Percentiles rank a stretch among this genome's conserved stretches.
Evolutionary conservation across 2,888 invertebrate species (phyloP).

Genomic region (Pseudococcus jackbeardsleyi): DNA sequence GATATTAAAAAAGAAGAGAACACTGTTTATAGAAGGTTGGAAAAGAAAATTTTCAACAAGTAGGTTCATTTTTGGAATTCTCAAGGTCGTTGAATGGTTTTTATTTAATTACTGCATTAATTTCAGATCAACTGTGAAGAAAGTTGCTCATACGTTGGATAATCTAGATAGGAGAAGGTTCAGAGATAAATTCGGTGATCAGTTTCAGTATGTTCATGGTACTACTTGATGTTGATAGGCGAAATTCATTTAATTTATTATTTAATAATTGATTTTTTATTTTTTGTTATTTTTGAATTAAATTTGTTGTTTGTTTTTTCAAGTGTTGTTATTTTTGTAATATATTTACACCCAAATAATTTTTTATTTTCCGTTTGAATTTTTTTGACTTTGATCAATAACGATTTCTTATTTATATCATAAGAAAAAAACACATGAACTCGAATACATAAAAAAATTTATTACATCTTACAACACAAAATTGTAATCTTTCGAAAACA

Average conservation of each 20-base stretch:
- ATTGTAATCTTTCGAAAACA: neutral
- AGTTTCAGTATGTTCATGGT: conserved; percentile 71
- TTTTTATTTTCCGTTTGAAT: neutral
- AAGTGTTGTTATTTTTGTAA: too few species aligned
- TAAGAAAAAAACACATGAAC: neutral
- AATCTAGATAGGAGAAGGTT: conserved; percentile 70
- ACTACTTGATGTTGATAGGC: conserved; percentile 57
- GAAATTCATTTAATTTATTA: neutral
- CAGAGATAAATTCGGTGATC: conserved; percentile 73
- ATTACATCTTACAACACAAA: conserved; percentile 20
- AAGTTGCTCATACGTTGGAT: conserved; percentile 71
- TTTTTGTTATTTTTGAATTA: neutral
- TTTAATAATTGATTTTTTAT: neutral
- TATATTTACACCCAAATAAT: too few species aligned
- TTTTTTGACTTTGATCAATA: neutral
- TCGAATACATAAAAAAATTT: conserved; percentile 6
- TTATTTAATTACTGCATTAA: conserved; percentile 54
- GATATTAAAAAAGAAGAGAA: conserved; percentile 71
- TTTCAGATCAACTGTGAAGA: conserved; percentile 71
- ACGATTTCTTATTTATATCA: neutral
- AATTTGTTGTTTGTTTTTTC: neutral
- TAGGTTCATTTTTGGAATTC: conserved; percentile 68
- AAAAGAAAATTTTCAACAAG: conserved; percentile 73
- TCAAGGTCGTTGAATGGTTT: neutral
- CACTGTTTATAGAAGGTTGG: conserved; percentile 71